Evolutionary conservation across 2,113 vertebrate species (phyloP), one percentile per base, ranked within the genome.

Genomic region (Orthonyx spaldingii): DNA sequence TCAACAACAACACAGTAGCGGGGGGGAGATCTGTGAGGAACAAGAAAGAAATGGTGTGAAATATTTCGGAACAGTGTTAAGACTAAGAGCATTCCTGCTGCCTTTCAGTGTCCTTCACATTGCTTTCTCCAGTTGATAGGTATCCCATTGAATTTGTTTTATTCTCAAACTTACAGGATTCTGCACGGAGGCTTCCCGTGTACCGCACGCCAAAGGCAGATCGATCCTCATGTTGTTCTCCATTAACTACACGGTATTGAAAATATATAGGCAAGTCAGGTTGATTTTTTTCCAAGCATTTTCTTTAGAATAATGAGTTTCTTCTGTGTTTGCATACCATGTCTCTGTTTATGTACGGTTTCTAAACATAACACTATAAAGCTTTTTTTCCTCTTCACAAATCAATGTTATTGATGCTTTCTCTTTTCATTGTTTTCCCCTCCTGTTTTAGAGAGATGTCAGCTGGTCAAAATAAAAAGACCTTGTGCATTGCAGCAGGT

Each of bases 221-320:
- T 93, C 0, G 1, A 90, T 95, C 69, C 22, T 76, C 6, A 7
- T 17, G 19, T 55, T 91, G 59, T 30, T 91, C 41, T 76, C 46
- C 46, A 55, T 66, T 86, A 93, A 83, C 55, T 57, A 37, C 32
- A 37, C 1, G 3, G 28, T 57, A 49, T 8, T 77, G 63, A 90
- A 85, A 88, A 90, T 46, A 57, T 24, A 80, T 27, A 55, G 55
- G 11, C 30, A 50, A 3, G 41, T 76, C 85, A 95, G 50, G 70
- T 65, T 77, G 82, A 50, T 80, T 87, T 93, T 93, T 93, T 96
- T 83, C 61, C 35, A 39, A 83, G 41, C 2, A 2, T 88, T 92
- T 94, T 93, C 88, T 92, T 89, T 46, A 76, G 66, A 72, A 80
- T 87, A 90, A 91, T 72, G 85, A 61, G 53, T 90, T 94, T 90